These are phyloP conservation scores for Drosophila heteroneura DNA, from an alignment of 2,888 invertebrate genomes.

Conservation along the genomic window DNA sequence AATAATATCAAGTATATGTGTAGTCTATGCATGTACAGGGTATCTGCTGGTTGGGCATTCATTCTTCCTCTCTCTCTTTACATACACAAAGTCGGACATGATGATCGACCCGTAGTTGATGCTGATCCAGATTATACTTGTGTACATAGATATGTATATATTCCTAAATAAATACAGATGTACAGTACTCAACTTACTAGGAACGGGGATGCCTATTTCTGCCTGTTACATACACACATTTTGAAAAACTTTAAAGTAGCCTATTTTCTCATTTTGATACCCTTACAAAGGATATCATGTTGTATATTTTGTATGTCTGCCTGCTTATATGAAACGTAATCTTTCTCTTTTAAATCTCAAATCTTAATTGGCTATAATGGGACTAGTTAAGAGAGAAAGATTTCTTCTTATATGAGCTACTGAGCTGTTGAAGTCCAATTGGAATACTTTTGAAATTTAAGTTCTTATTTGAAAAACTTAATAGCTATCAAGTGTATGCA, in stretches of 20 bases:
- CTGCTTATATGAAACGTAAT: neutral
- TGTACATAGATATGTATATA: neutral
- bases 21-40: neutral
- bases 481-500: neutral
- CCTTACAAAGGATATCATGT: neutral
- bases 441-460: neutral
- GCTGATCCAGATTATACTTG: constrained; percentile 2
- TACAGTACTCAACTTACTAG: neutral
- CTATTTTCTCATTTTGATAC: neutral
- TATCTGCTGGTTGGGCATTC: neutral
- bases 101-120: constrained; percentile 8
- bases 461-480: neutral
- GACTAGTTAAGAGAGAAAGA: neutral
- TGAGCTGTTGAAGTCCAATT: neutral
- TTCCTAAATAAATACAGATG: neutral
- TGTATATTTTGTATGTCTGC: neutral
- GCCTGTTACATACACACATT: neutral
- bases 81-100: neutral
- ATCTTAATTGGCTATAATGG: neutral
- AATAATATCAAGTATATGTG: neutral
- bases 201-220: neutral
- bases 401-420: neutral
- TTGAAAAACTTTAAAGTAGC: neutral
- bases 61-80: neutral
- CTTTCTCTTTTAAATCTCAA: neutral